Evolutionary conservation across 2,888 invertebrate genomes (phyloP).

Genomic region (Kryphioiulus occultus): DNA sequence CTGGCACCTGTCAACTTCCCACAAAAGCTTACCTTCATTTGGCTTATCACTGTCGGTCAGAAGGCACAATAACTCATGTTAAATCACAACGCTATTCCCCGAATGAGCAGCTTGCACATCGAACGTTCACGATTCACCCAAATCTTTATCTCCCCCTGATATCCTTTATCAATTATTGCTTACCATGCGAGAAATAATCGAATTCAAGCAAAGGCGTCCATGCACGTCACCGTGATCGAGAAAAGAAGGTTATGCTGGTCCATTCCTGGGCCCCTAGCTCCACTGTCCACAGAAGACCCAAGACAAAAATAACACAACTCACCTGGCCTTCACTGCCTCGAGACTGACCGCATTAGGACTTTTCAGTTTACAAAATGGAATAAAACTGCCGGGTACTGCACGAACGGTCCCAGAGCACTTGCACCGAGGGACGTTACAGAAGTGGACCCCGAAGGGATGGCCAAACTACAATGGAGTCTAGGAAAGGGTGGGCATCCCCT

Average conservation of each 20-base stretch:
- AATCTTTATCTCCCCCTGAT: neutral
- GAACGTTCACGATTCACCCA: neutral
- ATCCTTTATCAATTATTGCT: conserved; percentile 7
- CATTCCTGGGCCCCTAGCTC: neutral
- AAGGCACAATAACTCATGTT: neutral
- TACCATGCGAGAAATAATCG: neutral
- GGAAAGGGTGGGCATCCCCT: neutral
- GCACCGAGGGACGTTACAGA: neutral
- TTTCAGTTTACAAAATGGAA: neutral
- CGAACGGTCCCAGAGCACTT: too few relatives aligned
- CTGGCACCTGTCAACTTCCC: too few relatives aligned
- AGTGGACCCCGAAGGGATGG: neutral
- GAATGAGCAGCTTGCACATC: neutral
- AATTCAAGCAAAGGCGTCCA: neutral
- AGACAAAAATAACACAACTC: neutral
- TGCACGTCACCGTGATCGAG: neutral
- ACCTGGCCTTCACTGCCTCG: neutral
- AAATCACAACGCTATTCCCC: neutral
- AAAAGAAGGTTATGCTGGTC: neutral
- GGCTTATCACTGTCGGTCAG: neutral
- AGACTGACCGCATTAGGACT: neutral
- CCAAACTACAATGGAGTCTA: neutral
- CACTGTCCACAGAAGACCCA: neutral
- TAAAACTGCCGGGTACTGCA: neutral
- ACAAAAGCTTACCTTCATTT: neutral